Base-by-base conservation (phyloP, 2,797 vertebrate genomes). In the Lates japonicus region DNA sequence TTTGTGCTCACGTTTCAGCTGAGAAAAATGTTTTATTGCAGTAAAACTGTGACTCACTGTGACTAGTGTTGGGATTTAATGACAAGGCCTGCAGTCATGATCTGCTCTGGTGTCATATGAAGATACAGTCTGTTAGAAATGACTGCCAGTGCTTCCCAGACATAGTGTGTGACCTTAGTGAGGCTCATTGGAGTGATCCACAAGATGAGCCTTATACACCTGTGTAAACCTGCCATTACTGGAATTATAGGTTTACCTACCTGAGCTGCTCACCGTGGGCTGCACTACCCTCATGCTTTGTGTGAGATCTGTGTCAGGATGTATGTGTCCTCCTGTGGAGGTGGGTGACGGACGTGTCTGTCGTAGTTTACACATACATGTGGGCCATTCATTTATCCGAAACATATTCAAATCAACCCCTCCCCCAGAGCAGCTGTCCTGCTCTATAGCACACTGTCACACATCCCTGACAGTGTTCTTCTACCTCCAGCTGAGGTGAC, bases 371-470 rank as follows among this genome's bases (percentile, higher is more conserved):
- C 73, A 69, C 72, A 72, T 70, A 37, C 81, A 79, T 85, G 70
- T 73, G 61, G 51, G 81, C 62, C 62, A 82, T 79, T 81, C 72
- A 76, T 88, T 84, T 59, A 84, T 75, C 58, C 33, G 67, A 84
- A 66, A 59, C 67, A 71, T 70, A 59, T 76, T 79, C 31, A 70
- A 62, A 66, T 73, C 52, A 71, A 14, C 86, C 88, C 90, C 86
- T 86, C 90, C 87, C 87, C 78, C 84, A 82, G 84, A 90, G 87
- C 91, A 95, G 92, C 91, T 93, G 58, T 63, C 63, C 61, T 68
- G 59, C 76, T 76, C 76, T 35, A 57, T 60, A 80, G 63, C 58
- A 29, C 31, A 70, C 59, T 76, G 73, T 83, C 84, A 84, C 88
- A 82, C 88, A 83, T 90, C 87, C 65, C 12, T 84, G 80, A 84